Percentiles rank a stretch among this genome's conserved stretches.
These are phyloP conservation scores for Metopolophium dirhodum DNA, from an alignment of 1,140 invertebrate species.

Conservation along the genomic window DNA sequence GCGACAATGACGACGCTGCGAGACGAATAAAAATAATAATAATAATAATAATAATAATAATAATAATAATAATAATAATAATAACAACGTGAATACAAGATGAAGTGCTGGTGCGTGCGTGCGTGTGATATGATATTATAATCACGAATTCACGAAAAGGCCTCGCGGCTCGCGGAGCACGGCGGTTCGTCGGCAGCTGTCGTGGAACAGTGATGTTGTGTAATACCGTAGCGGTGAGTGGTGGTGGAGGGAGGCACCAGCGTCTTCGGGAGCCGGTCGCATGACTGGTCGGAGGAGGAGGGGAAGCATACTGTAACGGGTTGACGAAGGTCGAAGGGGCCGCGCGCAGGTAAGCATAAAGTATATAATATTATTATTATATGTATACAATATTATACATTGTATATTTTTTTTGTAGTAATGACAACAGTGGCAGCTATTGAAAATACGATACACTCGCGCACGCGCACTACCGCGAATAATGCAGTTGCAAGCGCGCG, in stretches of 20 bases:
- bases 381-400: neutral
- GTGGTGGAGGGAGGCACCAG: neutral
- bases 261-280: neutral
- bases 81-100: neutral
- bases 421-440: neutral
- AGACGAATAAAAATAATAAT: neutral
- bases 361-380: neutral
- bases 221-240: neutral
- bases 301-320: neutral
- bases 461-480: neutral
- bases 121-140: slow-evolving; percentile 44
- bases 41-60: slow-evolving; percentile 19
- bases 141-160: slow-evolving; percentile 25
- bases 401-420: neutral
- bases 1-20: neutral
- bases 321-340: neutral
- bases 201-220: neutral
- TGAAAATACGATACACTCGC: neutral
- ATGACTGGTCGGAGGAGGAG: neutral
- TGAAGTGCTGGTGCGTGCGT: neutral
- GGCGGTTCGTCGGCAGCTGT: neutral
- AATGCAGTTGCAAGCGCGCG: neutral
- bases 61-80: neutral
- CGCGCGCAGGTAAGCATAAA: neutral
- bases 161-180: neutral